Evolutionary conservation across 2,113 vertebrate species (phyloP), one percentile per base, ranked within the genome.

Genomic region (Apteryx mantelli): DNA sequence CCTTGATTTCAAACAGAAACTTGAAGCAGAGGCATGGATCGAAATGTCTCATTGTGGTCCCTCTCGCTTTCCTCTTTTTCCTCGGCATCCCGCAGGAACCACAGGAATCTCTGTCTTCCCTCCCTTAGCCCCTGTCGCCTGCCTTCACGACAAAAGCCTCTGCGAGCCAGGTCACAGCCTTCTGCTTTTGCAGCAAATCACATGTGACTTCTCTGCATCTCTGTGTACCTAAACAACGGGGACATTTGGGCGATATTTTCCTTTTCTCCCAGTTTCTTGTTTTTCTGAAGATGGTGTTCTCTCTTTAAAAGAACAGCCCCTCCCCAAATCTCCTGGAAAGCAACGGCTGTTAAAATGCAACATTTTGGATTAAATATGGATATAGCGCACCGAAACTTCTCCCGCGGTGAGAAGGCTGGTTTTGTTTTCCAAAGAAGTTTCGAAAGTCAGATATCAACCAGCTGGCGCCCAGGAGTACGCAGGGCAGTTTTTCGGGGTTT

Each of bases 401-500:
- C 77, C 91, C 8, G 6, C 66, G 11, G 9, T 22, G 44, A 69
- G 44, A n/a, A 46, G 42, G 8, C 9, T 16, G 42, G 40, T 53
- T 69, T 82, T 1, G 0, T 46, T 79, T 89, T 82, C 75, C 26
- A 6, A 73, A 30, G 4, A 64, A 32, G 46, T 73, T 96, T 82
- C 1, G 1, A 82, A 68, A 0, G 22, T 36, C 63, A 83, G 88
- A 68, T 85, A 58, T 68, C 87, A 90, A 88, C 48, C 95, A 91
- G 91, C 74, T 95, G 96, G 93, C n/a, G 38, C 91, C 91, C 46
- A 5, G 81, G 93, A 94, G 85, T 82, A 78, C 18, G 0, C 58
- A 0, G 32, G 5, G 1, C 78, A 3, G 3, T 75, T 82, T 50
- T 2, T 26, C 53, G 4, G 4, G 32, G 28, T 84, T 53, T 6